Evolutionary conservation across 2,888 invertebrate genomes (phyloP).

Genomic region (Dilophus febrilis): DNA sequence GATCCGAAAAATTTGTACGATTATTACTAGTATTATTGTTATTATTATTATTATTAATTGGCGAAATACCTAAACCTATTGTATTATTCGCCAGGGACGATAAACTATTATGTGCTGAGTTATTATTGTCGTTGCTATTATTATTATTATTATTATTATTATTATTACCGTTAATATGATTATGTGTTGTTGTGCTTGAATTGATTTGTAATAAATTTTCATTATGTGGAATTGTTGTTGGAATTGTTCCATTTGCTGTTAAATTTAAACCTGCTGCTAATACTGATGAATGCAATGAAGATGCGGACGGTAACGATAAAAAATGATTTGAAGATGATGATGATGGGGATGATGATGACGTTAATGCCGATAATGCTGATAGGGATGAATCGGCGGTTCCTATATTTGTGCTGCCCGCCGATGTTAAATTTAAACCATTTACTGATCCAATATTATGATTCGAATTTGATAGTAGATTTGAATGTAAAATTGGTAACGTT

Average conservation of each 20-base stretch:
- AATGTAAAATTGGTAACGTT: background rate
- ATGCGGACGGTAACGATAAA: background rate
- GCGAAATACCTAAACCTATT: background rate
- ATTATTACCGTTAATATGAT: too few species aligned
- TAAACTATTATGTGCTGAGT: background rate
- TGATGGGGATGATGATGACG: background rate
- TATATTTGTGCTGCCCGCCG: constrained; percentile 2
- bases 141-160: too few species aligned
- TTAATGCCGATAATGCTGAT: constrained; percentile 2
- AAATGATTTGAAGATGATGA: background rate
- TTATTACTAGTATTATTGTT: background rate
- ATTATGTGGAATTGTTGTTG: background rate
- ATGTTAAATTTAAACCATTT: constrained; percentile 7
- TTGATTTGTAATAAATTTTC: background rate
- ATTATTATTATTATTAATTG: too few species aligned
- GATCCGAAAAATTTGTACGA: constrained; percentile 7
- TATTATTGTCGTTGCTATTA: background rate
- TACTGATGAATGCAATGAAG: constrained; percentile 3
- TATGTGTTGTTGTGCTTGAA: too few species aligned
- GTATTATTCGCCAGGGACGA: background rate
- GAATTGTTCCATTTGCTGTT: background rate
- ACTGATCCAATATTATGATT: constrained; percentile 1
- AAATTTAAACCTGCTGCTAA: constrained; percentile 4
- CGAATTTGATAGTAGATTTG: constrained; percentile 1
- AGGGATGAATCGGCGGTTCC: background rate